These are phyloP conservation scores for Notolepis coatsorum DNA, from an alignment of 2,797 vertebrate species.

Conservation along the genomic window DNA sequence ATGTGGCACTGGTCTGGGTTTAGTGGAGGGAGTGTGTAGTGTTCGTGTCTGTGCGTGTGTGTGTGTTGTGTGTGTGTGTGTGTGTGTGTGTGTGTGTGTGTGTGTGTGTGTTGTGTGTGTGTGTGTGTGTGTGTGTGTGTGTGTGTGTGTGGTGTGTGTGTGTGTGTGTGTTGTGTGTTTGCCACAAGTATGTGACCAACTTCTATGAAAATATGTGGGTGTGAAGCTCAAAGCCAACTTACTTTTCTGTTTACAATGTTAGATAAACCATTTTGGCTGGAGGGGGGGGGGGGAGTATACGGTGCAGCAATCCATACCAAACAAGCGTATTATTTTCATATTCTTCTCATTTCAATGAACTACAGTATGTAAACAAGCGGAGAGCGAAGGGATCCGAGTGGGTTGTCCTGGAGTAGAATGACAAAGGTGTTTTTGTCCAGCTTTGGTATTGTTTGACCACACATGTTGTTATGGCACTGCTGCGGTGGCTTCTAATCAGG, in stretches of 20 bases:
- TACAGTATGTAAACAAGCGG: slow-evolving; percentile 44
- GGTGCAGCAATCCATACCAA: neutral
- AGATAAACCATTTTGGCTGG: neutral
- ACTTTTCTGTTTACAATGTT: neutral
- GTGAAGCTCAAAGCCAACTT: slow-evolving; percentile 19
- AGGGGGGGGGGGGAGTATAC: too few species aligned
- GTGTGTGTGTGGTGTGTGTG: neutral
- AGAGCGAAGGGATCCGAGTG: slow-evolving; percentile 40
- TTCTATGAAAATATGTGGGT: slow-evolving; percentile 23
- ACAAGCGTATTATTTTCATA: neutral
- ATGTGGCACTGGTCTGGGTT: slow-evolving; percentile 61
- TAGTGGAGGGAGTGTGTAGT: neutral
- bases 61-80: slow-evolving; percentile 32
- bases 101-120: slow-evolving; percentile 15
- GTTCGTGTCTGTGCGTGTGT: neutral
- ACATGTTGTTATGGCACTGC: slow-evolving; percentile 54
- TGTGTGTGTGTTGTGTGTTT: neutral
- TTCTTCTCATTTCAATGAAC: slow-evolving; percentile 37
- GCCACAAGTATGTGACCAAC: too few species aligned
- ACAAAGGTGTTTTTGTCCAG: slow-evolving; percentile 65
- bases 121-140: slow-evolving; percentile 15
- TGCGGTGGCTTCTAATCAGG: slow-evolving; percentile 27
- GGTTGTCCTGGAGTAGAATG: slow-evolving; percentile 53
- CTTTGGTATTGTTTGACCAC: slow-evolving; percentile 60
- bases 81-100: slow-evolving; percentile 1